phyloP scores from a whole-genome alignment of 2,888 invertebrate genomes.

The Exocentrus adspersus region DNA sequence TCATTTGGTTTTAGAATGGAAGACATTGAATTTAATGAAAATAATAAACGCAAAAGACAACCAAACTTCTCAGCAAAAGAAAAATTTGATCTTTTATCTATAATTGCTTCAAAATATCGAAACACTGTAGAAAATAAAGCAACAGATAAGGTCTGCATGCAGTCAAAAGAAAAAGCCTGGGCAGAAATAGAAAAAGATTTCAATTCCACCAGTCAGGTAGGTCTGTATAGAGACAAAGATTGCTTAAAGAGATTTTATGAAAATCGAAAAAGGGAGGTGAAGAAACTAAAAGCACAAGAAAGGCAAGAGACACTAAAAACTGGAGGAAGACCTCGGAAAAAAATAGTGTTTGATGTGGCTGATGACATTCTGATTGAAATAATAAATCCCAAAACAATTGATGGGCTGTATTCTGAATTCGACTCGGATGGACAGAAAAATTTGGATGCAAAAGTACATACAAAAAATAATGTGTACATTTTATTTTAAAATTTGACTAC shows the following conservation, averaged over 20 bases:
- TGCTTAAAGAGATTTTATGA: conserved; percentile 6
- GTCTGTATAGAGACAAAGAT: not conserved
- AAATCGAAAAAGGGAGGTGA: not conserved
- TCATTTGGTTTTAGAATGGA: no score
- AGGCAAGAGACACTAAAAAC: not conserved
- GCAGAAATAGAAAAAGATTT: not conserved
- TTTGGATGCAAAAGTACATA: no score
- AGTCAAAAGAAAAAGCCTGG: conserved; percentile 7
- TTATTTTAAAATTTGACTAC: no score
- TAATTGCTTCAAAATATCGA: conserved; percentile 1
- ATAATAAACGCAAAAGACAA: no score
- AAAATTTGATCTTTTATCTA: no score
- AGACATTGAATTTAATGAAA: no score
- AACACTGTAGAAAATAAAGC: not conserved
- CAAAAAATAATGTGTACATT: no score
- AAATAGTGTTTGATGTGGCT: not conserved
- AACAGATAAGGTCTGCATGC: not conserved
- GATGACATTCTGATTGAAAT: not conserved
- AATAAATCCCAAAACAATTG: conserved; percentile 1
- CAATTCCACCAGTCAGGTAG: not conserved
- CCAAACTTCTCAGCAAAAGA: no score
- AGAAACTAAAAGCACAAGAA: not conserved
- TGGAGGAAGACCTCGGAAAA: not conserved
- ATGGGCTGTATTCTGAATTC: not conserved
- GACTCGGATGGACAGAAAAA: not conserved